phyloP scores from a whole-genome alignment of 2,113 vertebrate species.

The Pachyramphus minor region DNA sequence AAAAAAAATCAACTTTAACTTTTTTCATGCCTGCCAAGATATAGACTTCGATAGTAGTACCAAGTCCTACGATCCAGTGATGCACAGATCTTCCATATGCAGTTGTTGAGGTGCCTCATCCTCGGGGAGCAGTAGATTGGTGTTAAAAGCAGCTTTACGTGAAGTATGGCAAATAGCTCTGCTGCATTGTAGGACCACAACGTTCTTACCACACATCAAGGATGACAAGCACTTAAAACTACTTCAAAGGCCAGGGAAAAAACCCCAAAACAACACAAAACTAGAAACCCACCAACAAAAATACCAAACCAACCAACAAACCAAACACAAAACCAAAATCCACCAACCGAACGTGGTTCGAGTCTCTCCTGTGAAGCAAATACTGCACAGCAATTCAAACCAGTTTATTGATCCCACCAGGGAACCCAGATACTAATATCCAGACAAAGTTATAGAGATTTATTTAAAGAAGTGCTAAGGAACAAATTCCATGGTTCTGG shows the following conservation, averaged over 20 bases:
- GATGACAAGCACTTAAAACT: not conserved
- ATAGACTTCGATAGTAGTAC: fast-evolving
- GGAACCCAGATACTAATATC: not conserved
- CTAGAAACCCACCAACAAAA: not conserved
- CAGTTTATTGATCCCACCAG: not conserved
- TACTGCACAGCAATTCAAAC: not conserved
- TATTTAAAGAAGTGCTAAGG: not conserved
- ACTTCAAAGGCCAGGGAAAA: not conserved
- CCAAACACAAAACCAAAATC: not conserved
- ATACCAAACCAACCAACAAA: not conserved
- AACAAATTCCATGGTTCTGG: not conserved
- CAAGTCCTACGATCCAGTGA: fast-evolving
- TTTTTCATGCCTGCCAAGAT: not conserved
- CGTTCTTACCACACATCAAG: no score
- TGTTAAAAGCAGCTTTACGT: not conserved
- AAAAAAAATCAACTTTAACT: not conserved
- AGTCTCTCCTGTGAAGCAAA: not conserved
- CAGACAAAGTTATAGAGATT: not conserved
- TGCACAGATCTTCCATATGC: fast-evolving
- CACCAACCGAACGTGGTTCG: fast-evolving
- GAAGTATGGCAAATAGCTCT: not conserved
- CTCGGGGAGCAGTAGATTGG: not conserved
- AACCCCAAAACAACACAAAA: not conserved
- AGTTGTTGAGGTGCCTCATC: not conserved
- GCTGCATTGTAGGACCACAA: not conserved